Percentiles rank a stretch among this genome's conserved stretches.
Conservation (phyloP, 1,140 invertebrate genomes). For the Trinorchestia longiramus region DNA sequence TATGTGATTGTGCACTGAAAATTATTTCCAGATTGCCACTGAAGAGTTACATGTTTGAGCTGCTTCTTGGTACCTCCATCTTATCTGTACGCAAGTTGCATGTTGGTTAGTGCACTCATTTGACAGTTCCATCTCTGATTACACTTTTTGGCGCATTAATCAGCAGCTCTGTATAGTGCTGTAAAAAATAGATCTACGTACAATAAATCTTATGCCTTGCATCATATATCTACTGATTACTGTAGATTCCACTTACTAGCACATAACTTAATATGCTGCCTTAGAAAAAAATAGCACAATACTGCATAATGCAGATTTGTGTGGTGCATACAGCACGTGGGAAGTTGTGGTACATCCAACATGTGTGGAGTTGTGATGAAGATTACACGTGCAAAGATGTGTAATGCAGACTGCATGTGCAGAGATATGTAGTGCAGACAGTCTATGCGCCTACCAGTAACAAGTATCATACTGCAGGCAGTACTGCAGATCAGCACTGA, state of each 20-base stretch:
- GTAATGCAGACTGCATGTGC: neutral
- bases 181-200: too few species aligned
- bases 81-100: too few species aligned
- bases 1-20: neutral
- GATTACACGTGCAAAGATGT: slow-evolving; percentile 41
- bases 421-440: neutral
- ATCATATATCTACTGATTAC: neutral
- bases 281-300: too few species aligned
- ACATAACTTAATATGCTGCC: too few species aligned
- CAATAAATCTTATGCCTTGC: too few species aligned
- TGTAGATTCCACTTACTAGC: neutral
- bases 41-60: neutral
- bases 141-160: too few species aligned
- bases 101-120: too few species aligned
- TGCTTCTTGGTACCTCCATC: too few species aligned
- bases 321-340: neutral
- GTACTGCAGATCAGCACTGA: slow-evolving; percentile 94
- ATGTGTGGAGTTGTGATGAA: slow-evolving; percentile 49
- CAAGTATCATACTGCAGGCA: slow-evolving; percentile 73
- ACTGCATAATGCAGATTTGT: neutral
- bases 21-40: neutral
- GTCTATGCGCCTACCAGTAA: neutral
- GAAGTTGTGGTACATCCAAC: slow-evolving; percentile 14
- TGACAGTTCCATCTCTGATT: too few species aligned
- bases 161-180: too few species aligned